Evolutionary conservation across 2,888 invertebrate genomes (phyloP).

Genomic region (Trichacis sp.): DNA sequence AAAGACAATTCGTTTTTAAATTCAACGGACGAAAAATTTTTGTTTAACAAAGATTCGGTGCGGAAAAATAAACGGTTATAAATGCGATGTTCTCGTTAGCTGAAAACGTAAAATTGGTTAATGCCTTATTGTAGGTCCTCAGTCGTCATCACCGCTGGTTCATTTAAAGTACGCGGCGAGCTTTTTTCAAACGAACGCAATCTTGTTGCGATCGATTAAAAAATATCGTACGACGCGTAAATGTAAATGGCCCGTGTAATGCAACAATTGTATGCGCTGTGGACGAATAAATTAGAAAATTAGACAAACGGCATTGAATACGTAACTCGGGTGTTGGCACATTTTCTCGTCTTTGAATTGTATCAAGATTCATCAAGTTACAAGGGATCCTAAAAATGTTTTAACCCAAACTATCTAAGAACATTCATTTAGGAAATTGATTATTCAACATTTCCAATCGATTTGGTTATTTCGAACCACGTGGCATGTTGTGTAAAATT

Average conservation of each 20-base stretch:
- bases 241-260: neutral
- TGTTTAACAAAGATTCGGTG: constrained; percentile 55
- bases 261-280: neutral
- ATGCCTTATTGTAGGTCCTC: constrained; percentile 22
- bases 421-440: too few relatives aligned
- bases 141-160: neutral
- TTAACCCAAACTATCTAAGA: too few relatives aligned
- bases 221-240: neutral
- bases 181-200: constrained; percentile 1
- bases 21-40: neutral
- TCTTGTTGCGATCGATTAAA: neutral
- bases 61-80: constrained; percentile 46
- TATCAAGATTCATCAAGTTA: neutral
- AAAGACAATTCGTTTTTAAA: neutral
- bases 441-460: too few relatives aligned
- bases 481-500: too few relatives aligned
- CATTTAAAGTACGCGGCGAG: neutral
- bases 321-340: constrained; percentile 33
- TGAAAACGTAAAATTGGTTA: constrained; percentile 58
- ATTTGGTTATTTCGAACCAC: too few relatives aligned
- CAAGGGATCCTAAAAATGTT: neutral
- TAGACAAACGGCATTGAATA: constrained; percentile 5
- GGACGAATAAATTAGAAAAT: neutral
- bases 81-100: constrained; percentile 54
- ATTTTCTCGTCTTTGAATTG: constrained; percentile 21